Conservation (phyloP, 2,888 invertebrate species). For the Melieria omissa region DNA sequence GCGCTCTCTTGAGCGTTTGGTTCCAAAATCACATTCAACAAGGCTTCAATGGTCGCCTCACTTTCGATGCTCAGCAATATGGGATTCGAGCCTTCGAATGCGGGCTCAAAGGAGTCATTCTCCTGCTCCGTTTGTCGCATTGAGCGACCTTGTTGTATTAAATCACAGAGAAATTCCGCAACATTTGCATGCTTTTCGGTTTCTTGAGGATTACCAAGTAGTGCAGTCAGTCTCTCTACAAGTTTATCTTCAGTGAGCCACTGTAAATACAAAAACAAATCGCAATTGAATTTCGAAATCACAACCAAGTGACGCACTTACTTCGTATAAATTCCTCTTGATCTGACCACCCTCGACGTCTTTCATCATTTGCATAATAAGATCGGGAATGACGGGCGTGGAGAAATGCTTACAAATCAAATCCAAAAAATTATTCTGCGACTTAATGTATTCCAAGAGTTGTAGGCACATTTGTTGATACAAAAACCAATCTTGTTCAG, state of each 20-base stretch:
- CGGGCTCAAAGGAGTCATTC: conserved; percentile 65
- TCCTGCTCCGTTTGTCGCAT: conserved; percentile 72
- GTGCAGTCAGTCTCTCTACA: conserved; percentile 80
- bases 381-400: conserved; percentile 95
- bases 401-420: conserved; percentile 89
- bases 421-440: conserved; percentile 86
- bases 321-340: conserved; percentile 77
- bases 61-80: conserved; percentile 78
- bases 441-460: conserved; percentile 91
- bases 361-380: conserved; percentile 85
- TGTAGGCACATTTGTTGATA: conserved; percentile 92
- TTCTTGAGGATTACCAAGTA: conserved; percentile 74
- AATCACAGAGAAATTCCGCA: conserved; percentile 88
- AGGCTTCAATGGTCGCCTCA: conserved; percentile 73
- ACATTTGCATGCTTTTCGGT: conserved; percentile 86
- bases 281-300: no score
- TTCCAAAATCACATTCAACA: conserved; percentile 81
- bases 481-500: conserved; percentile 93
- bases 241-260: conserved; percentile 91
- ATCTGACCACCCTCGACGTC: conserved; percentile 82
- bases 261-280: conserved; percentile 67
- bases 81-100: conserved; percentile 70
- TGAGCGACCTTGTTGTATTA: conserved; percentile 75
- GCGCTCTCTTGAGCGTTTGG: conserved; percentile 76
- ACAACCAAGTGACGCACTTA: conserved; percentile 62